Evolutionary conservation across 2,888 invertebrate species (phyloP), one percentile per base, ranked within the genome.

Genomic region (Lysandra coridon): DNA sequence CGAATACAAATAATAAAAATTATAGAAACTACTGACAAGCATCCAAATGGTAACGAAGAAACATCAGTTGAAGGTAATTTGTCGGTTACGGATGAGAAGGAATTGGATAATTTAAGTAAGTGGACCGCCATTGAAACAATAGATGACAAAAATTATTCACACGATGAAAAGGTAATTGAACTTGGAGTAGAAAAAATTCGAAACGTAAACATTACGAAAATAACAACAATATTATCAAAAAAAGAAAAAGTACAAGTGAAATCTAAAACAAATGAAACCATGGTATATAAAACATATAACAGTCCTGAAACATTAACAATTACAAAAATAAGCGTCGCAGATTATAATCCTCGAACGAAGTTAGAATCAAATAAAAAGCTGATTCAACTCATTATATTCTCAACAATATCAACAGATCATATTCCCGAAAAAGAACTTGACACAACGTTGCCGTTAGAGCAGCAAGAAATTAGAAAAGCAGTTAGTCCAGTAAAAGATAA

Each of bases 1-100:
- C 85, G 85, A 80, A 69, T 85, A 30, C 84, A 84, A 82, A 85
- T 84, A 5, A 57, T 85, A 0, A 85, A 83, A 7, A 80, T 84
- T 23, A 82, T 82, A 78, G 83, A 83, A 62, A 81, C 81, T 6
- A 82, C 81, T 57, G 84, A 85, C 78, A 80, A 80, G 17, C 82
- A 83, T 33, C 84, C 84, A 10, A 82, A 84, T 79, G 84, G 83
- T 4, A 82, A 81, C 12, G 79, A 79, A 23, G 78, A 73, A 12
- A 82, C 81, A 1, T 81, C 81, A 40, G 79, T 82, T 44, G 81
- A 82, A 37, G 84, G 83, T 6, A 82, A 82, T 23, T 79, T 86
- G 33, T 83, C 81, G 60, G 84, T 86, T 74, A 78, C 83, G 6
- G 83, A 83, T 73, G 82, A 83, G 30, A 80, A 82, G 40, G 78